phyloP scores from a whole-genome alignment of 2,113 vertebrate genomes.

The Pungitius pungitius region DNA sequence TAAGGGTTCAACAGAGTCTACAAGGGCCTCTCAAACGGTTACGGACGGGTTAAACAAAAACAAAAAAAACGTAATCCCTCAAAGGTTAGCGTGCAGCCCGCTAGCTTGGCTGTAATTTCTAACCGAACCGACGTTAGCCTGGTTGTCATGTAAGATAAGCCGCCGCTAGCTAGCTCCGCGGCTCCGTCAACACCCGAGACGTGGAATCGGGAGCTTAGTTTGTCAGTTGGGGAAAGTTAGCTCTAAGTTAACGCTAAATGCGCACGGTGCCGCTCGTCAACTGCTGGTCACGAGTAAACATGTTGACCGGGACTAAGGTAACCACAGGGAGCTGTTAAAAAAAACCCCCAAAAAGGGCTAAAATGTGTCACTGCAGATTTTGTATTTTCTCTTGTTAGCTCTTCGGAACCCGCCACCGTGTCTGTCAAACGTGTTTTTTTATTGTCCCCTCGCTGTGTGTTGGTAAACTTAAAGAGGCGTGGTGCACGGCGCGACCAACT shows the following conservation, averaged over 20 bases:
- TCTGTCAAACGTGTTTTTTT: conserved; percentile 44
- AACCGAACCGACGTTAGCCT: conserved; percentile 13
- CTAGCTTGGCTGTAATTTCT: conserved; percentile 53
- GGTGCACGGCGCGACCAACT: conserved; percentile 39
- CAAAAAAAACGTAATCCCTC: conserved; percentile 47
- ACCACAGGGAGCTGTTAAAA: neutral
- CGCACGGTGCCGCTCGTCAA: too few relatives aligned
- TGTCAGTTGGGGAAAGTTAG: neutral
- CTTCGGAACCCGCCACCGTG: neutral
- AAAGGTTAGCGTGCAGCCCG: conserved; percentile 49
- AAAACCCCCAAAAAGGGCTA: neutral
- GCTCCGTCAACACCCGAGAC: neutral
- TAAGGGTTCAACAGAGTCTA: conserved; percentile 50
- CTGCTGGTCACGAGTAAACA: neutral
- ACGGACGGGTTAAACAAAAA: neutral
- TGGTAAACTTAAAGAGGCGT: conserved; percentile 67
- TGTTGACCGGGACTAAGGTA: neutral
- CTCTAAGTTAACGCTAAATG: neutral
- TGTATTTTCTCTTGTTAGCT: neutral
- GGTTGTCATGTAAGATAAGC: conserved; percentile 38
- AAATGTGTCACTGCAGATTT: neutral
- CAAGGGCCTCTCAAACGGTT: conserved; percentile 36
- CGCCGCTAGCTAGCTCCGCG: neutral
- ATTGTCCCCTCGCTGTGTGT: conserved; percentile 61
- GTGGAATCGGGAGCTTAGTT: neutral